Evolutionary conservation across 2,888 invertebrate genomes (phyloP).

Genomic region (Fragum sueziense): DNA sequence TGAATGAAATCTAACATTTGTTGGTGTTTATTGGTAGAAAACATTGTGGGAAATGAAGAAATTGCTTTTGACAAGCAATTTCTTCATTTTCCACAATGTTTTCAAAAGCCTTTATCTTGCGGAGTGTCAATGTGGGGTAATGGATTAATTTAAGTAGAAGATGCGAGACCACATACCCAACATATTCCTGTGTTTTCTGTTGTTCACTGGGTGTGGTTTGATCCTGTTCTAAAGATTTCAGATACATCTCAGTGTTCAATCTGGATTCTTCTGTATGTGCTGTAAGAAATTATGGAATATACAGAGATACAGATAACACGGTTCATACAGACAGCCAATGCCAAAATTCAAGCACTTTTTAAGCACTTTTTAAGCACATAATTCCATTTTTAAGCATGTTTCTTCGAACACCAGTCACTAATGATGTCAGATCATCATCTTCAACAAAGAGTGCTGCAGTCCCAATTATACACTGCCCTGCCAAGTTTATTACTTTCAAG

Average conservation of each 20-base stretch:
- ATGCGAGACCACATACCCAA: slow-evolving; percentile 1
- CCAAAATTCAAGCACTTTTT: no score
- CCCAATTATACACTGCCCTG: not conserved
- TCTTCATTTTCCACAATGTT: no score
- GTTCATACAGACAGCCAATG: not conserved
- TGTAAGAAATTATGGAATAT: not conserved
- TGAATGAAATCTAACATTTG: no score
- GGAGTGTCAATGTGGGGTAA: not conserved
- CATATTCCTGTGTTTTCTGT: not conserved
- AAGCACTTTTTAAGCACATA: no score
- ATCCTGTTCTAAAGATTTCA: not conserved
- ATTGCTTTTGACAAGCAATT: no score
- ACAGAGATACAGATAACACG: not conserved
- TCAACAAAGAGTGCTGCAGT: no score
- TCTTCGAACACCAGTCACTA: no score
- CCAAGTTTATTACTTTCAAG: not conserved
- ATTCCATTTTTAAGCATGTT: no score
- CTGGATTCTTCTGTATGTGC: not conserved
- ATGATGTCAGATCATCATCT: no score
- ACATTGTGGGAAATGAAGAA: no score
- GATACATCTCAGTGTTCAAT: not conserved
- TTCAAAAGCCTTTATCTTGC: no score
- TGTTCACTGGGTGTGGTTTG: not conserved
- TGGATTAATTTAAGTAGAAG: not conserved
- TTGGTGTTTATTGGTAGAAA: no score